Evolutionary conservation across 2,888 invertebrate species (phyloP), one percentile per base, ranked within the genome.

Genomic region (Diarsia brunnea): DNA sequence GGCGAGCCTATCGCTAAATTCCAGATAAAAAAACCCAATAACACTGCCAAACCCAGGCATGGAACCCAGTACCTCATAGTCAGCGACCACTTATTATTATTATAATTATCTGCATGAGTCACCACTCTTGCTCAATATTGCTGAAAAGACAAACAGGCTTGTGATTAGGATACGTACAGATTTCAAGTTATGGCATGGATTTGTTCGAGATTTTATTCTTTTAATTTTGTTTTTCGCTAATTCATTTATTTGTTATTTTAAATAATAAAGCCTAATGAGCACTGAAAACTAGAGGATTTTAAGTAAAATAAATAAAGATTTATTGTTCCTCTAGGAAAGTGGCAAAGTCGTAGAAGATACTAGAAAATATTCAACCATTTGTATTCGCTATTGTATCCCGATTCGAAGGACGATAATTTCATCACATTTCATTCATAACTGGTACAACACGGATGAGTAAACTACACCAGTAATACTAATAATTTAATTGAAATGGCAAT

Each of bases 401-500:
- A n/a, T 4, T 21, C 27, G 4, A 53, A 53, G 10, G 63, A 72
- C 43, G 21, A 71, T 45, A 72, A 70, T 64, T 60, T 47, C 58
- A 58, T 61, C 68, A 47, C 45, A 51, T 38, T 69, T 60, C 38
- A 81, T 81, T 64, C 55, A 27, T 38, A 47, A 51, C 31, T 66
- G 70, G 61, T 71, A 78, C 60, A 75, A 61, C 70, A 69, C 55
- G 64, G 75, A 60, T 31, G 63, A 72, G 73, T 77, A 64, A 80
- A 78, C 65, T 77, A 60, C 76, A 86, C 84, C 77, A 84, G 89
- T 87, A 85, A 80, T 87, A 87, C 87, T 90, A 91, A 92, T 92
- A 90, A 89, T 92, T 91, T 93, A 93, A 94, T 94, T 92, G 92
- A 93, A 94, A 93, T 92, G 93, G 77, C 93, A 92, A 89, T 93